Base-by-base conservation (phyloP, 2,113 vertebrate genomes). In the Balaeniceps rex region DNA sequence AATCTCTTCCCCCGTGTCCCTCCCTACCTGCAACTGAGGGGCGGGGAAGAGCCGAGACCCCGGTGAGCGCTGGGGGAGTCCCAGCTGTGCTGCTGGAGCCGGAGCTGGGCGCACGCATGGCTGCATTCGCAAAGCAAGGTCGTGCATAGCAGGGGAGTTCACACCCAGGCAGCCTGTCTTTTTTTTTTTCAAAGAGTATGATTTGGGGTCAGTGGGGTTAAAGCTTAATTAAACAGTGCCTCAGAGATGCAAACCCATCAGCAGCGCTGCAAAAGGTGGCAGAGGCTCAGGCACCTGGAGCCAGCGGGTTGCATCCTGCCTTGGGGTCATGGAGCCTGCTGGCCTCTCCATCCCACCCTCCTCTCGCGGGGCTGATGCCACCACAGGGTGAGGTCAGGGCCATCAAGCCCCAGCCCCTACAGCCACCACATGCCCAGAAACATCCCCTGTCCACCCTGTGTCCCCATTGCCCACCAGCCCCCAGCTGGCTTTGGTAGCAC, bases 11-110 rank as follows among this genome's bases (percentile, higher is more conserved):
- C 2, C 13, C 0, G 0, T 19, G 34, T 51, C 38, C 28, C 29
- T 81, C 34, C 26, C 1, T 0, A 2, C 23, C 22, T 87, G 38
- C 2, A 15, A 10, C 9, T 0, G 4, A n/a, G 18, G 47, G 29
- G 15, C 42, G 1, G 5, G 55, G 44, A 46, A 60, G 64, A 38
- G 14, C 8, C 0, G 0, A 61, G 31, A 12, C 2, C 3, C 34
- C 1, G 0, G 3, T 11, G 33, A 42, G 36, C 3, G 1, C 8
- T 1, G 4, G 7, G 28, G 49, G 8, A 29, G 19, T 16, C 52
- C 76, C 63, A 76, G 71, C 19, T 0, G 1, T 33, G 76, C 74
- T 44, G 33, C 61, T 14, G 40, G 42, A 29, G 42, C 46, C 7
- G 52, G 4, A 71, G 14, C 12, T 1, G 10, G 61, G 24, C 5